phyloP scores from a whole-genome alignment of 2,888 invertebrate species.

The Biston betularia region DNA sequence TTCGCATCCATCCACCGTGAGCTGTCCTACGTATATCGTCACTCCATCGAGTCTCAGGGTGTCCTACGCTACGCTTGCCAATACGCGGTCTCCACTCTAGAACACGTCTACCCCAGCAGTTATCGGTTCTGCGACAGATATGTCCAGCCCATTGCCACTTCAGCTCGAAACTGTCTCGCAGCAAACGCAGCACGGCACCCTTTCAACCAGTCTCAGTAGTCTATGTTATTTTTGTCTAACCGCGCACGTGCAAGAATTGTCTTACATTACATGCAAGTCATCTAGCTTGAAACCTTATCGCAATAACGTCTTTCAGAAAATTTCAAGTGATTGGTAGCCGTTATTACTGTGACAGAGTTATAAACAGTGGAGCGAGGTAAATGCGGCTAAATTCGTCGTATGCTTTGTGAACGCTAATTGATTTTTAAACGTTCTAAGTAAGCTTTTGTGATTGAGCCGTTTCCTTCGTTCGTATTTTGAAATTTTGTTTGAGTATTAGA shows the following conservation, averaged over 20 bases:
- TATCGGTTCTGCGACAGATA: no score
- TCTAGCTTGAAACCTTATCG: slow-evolving; percentile 12
- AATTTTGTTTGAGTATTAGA: slow-evolving; percentile 27
- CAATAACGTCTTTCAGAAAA: slow-evolving; percentile 1
- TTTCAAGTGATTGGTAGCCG: background rate
- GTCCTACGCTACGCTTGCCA: no score
- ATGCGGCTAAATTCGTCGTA: slow-evolving; percentile 32
- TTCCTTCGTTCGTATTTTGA: slow-evolving; percentile 33
- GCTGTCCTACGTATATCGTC: no score
- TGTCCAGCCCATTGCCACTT: no score
- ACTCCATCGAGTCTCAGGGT: no score
- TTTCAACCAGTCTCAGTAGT: slow-evolving; percentile 65
- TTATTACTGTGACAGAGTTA: slow-evolving; percentile 16
- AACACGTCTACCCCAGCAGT: no score
- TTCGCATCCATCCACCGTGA: no score
- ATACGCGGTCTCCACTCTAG: no score
- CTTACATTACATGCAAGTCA: slow-evolving; percentile 24
- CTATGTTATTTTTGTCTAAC: slow-evolving; percentile 77
- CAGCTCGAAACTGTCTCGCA: slow-evolving; percentile 30
- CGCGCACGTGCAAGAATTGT: slow-evolving; percentile 62
- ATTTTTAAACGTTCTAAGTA: slow-evolving; percentile 73
- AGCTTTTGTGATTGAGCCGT: slow-evolving; percentile 68
- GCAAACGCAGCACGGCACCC: slow-evolving; percentile 42
- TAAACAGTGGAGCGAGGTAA: background rate
- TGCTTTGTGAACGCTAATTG: slow-evolving; percentile 65